phyloP scores from a whole-genome alignment of 2,888 invertebrate species.

The Drosophila neutralis region DNA sequence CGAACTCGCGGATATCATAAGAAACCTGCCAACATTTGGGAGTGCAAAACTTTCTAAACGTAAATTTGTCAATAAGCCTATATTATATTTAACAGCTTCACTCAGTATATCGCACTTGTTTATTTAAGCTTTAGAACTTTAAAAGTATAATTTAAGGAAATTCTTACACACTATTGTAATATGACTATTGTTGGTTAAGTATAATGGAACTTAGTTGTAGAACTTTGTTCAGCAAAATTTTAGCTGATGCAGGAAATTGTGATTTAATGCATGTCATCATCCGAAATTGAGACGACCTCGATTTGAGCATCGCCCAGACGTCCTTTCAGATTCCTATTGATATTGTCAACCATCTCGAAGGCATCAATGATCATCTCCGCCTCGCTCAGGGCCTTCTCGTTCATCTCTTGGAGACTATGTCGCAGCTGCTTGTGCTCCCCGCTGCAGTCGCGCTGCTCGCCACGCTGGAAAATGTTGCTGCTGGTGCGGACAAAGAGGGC shows the following conservation, averaged over 20 bases:
- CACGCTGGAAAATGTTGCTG: conserved; percentile 49
- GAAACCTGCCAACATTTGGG: background rate
- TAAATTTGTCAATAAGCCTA: background rate
- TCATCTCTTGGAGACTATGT: conserved; percentile 49
- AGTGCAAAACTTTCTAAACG: too few relatives aligned
- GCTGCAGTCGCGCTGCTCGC: conserved; percentile 61
- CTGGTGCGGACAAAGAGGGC: conserved; percentile 50
- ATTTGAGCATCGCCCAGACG: conserved; percentile 14
- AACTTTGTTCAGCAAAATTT: conserved; percentile 30
- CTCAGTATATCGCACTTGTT: background rate
- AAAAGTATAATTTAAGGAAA: background rate
- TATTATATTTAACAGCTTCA: background rate
- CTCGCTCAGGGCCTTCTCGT: conserved; percentile 50
- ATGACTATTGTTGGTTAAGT: background rate
- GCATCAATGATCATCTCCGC: conserved; percentile 64
- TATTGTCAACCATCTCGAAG: conserved; percentile 71
- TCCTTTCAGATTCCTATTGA: conserved; percentile 52
- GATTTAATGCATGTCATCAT: conserved; percentile 19
- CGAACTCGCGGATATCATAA: too few relatives aligned
- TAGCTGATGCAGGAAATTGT: background rate
- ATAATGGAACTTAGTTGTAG: conserved; percentile 76
- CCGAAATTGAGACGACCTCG: conserved; percentile 11
- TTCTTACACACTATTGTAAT: background rate
- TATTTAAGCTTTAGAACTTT: conserved; percentile 7
- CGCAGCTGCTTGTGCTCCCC: conserved; percentile 65